Evolutionary conservation across 1,140 invertebrate species (phyloP).

Genomic region (Drosophila kanapiae): DNA sequence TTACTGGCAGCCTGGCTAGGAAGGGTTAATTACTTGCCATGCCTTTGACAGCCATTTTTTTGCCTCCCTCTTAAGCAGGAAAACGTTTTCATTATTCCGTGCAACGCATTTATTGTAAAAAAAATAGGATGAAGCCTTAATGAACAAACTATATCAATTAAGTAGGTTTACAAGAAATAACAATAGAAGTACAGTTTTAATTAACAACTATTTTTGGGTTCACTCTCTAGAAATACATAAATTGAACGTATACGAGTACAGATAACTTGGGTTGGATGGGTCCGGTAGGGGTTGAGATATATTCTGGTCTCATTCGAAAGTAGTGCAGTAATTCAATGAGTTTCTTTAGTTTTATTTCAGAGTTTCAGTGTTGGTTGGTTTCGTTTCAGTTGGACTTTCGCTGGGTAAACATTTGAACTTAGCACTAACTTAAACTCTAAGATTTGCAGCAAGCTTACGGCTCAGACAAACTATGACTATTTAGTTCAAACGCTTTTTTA

Average conservation of each 20-base stretch:
- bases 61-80: constrained; percentile 10
- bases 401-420: constrained; percentile 35
- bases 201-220: constrained; percentile 75
- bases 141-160: constrained; percentile 43
- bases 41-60: constrained; percentile 38
- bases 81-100: constrained; percentile 31
- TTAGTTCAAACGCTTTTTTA: constrained; percentile 59
- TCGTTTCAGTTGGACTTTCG: constrained; percentile 7
- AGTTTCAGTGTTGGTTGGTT: constrained; percentile 23
- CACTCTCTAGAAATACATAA: constrained; percentile 50
- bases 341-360: constrained; percentile 39
- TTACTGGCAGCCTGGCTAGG: constrained; percentile 15
- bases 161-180: constrained; percentile 53
- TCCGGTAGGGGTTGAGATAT: constrained; percentile 41
- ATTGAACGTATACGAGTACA: constrained; percentile 38
- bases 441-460: constrained; percentile 64
- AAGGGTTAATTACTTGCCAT: constrained; percentile 34
- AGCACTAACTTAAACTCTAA: constrained; percentile 26
- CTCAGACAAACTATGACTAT: constrained; percentile 66
- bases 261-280: constrained; percentile 28
- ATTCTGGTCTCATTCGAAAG: constrained; percentile 34
- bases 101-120: constrained; percentile 68
- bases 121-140: constrained; percentile 40
- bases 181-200: constrained; percentile 38
- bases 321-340: constrained; percentile 10